Evolutionary conservation across 2,888 invertebrate genomes (phyloP), one percentile per base, ranked within the genome.

Genomic region (Philereme transversata): DNA sequence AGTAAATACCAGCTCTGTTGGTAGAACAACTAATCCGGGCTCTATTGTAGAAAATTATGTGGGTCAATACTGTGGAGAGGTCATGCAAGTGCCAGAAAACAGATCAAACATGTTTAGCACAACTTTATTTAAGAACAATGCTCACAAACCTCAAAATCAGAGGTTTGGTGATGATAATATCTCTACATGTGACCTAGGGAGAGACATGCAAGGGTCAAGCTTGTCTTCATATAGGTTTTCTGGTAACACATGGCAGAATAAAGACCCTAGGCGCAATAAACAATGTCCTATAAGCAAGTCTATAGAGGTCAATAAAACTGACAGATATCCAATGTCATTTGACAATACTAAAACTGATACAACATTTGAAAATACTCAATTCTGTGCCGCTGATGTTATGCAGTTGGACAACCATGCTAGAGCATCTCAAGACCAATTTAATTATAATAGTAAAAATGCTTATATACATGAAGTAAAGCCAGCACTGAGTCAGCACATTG

Each of bases 51-150:
- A 38, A 46, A 38, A n/a, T 45, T 46, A 53, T 45, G 38, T 40
- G 7, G 9, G 44, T n/a, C 36, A 47, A 10, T 48, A 36, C 34
- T 43, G 35, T 11, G 44, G 10, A 4, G 33, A 48, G 9, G 51
- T 36, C 5, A 51, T 52, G 44, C 60, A 48, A 9, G 40, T 11
- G 3, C 51, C 43, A 11, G 34, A 48, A 11, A 47, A 47, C 9
- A 36, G 43, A 51, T 36, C 38, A n/a, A 48, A 56, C 43, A 46
- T 47, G 9, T 34, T 48, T 44, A 41, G 36, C 11, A 36, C 47
- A 22, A n/a, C 36, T 6, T 34, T 48, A 46, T 7, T 43, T n/a
- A 36, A 51, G 11, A 43, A n/a, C 5, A 46, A 35, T 38, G 10
- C 22, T 38, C n/a, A 36, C 9, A 38, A 50, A 45, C 33, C 7